Evolutionary conservation across 2,113 vertebrate species (phyloP).

Genomic region (Motacilla tschutschensis): DNA sequence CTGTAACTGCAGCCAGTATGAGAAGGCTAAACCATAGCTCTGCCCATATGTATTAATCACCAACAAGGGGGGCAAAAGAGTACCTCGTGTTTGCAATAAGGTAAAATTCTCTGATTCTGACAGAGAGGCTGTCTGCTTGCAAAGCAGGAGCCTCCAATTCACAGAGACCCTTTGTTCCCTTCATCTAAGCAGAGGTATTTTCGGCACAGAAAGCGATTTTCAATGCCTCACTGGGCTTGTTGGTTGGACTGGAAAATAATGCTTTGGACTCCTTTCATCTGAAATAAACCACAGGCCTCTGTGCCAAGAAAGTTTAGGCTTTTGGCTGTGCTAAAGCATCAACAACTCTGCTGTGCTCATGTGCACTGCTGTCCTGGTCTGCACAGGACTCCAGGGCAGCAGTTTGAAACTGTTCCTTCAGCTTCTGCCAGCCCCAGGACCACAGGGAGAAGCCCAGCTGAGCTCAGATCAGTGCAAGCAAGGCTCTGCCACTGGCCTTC

Average conservation of each 20-base stretch:
- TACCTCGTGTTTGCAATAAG: not conserved
- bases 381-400: not conserved
- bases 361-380: not conserved
- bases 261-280: conserved; percentile 49
- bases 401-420: not conserved
- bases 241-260: conserved; percentile 51
- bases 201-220: conserved; percentile 26
- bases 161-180: conserved; percentile 31
- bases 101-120: not conserved
- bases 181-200: conserved; percentile 31
- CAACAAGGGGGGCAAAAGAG: not conserved
- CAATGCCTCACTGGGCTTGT: conserved; percentile 25
- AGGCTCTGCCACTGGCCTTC: not conserved
- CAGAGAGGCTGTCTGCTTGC: not conserved
- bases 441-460: not conserved
- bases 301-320: conserved; percentile 33
- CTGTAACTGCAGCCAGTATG: not conserved
- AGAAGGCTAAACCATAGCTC: not conserved
- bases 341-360: not conserved
- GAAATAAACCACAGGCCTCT: conserved; percentile 11
- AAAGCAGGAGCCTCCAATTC: not conserved
- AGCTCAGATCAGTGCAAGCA: not conserved
- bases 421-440: not conserved
- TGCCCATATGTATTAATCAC: not conserved
- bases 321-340: not conserved